Conservation (phyloP, 1,140 invertebrate genomes). For the Tetramorium simillimum region DNA sequence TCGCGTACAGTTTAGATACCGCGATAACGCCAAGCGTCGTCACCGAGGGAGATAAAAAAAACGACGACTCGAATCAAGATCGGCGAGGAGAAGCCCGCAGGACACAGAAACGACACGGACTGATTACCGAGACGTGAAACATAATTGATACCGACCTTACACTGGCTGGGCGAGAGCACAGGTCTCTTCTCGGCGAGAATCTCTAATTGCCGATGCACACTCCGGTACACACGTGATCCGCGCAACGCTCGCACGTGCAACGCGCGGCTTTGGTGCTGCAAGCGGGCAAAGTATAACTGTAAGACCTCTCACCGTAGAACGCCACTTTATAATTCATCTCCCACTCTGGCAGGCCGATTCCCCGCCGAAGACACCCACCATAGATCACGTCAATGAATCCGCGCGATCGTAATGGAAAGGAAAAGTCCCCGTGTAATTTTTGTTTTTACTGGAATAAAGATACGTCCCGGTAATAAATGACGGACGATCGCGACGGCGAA, state of each 20-base stretch:
- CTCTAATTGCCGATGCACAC: conserved; percentile 26
- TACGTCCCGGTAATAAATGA: background rate
- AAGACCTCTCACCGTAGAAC: conserved; percentile 81
- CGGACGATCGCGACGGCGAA: background rate
- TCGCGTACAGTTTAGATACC: background rate
- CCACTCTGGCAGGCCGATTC: conserved; percentile 74
- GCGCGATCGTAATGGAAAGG: background rate
- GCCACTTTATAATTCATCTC: conserved; percentile 84
- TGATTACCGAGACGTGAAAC: background rate
- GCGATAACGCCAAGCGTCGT: background rate
- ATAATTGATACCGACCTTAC: background rate
- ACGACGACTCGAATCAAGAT: background rate
- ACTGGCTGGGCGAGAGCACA: background rate
- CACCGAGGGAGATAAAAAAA: background rate
- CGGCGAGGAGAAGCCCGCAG: background rate
- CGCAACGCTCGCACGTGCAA: background rate
- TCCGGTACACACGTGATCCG: conserved; percentile 42
- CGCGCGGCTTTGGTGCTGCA: conserved; percentile 17
- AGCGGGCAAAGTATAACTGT: conserved; percentile 75
- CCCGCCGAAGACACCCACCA: conserved; percentile 9
- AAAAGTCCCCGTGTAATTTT: conserved; percentile 33
- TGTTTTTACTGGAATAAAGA: background rate
- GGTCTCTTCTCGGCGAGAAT: background rate
- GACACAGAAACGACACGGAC: background rate
- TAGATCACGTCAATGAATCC: conserved; percentile 41